These are phyloP conservation scores for Agrotis puta DNA, from an alignment of 2,888 invertebrate genomes.

Conservation along the genomic window DNA sequence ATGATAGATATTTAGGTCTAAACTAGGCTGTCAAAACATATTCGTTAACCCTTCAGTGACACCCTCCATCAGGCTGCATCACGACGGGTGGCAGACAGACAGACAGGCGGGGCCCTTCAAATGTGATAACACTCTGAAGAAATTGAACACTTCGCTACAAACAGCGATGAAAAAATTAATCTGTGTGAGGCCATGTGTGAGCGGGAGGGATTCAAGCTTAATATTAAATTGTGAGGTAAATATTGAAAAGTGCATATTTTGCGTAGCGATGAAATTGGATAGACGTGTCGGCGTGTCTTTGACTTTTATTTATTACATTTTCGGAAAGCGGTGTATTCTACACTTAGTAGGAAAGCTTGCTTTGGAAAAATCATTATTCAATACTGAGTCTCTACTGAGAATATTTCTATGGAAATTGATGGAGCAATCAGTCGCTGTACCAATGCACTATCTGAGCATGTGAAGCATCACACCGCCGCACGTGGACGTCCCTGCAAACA, in stretches of 20 bases:
- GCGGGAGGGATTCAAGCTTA: constrained; percentile 1
- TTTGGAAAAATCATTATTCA: not conserved
- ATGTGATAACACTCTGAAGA: constrained; percentile 30
- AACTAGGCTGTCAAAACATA: constrained; percentile 12
- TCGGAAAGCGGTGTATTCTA: not conserved
- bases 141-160: constrained; percentile 44
- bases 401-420: not conserved
- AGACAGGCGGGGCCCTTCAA: not conserved
- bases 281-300: not conserved
- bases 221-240: constrained; percentile 41
- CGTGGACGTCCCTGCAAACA: not conserved
- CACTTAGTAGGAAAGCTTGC: not conserved
- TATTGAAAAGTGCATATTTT: constrained; percentile 19
- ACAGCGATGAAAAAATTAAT: constrained; percentile 41
- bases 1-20: not conserved
- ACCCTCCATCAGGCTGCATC: constrained; percentile 15
- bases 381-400: not conserved
- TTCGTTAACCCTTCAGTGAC: constrained; percentile 13
- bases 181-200: constrained; percentile 26
- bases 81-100: constrained; percentile 26
- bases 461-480: not conserved
- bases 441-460: not conserved
- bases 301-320: not conserved
- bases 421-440: not conserved
- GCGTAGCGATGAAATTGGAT: constrained; percentile 2